Conservation (phyloP, 1,140 invertebrate species). For the Procambarus virginalis region DNA sequence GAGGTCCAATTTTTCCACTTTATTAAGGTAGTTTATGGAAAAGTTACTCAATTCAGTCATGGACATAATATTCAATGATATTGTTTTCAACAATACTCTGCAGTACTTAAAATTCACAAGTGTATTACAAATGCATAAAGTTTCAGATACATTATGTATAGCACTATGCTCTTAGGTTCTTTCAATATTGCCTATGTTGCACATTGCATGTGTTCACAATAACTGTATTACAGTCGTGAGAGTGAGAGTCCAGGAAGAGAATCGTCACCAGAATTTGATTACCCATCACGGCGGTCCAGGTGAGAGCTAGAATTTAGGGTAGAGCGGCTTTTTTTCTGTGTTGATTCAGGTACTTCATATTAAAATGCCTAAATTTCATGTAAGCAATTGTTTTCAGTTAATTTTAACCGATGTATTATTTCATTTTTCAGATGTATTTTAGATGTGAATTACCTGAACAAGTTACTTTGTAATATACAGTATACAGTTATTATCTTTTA, state of each 20-base stretch:
- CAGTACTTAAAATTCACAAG: not conserved
- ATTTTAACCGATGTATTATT: no score
- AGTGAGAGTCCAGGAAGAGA: conserved; percentile 72
- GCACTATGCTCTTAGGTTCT: conserved; percentile 13
- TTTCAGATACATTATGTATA: not conserved
- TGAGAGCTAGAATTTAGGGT: conserved; percentile 61
- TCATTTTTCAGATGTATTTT: not conserved
- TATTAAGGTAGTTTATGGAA: no score
- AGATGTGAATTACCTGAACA: not conserved
- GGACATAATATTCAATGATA: no score
- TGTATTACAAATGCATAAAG: not conserved
- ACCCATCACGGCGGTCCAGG: conserved; percentile 74
- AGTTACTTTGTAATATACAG: not conserved
- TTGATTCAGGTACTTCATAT: not conserved
- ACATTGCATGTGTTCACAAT: conserved; percentile 45
- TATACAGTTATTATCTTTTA: not conserved
- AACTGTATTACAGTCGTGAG: conserved; percentile 70
- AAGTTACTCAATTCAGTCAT: no score
- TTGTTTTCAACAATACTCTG: no score
- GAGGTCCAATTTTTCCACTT: no score
- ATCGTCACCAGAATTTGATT: conserved; percentile 75
- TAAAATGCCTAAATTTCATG: no score
- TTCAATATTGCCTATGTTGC: conserved; percentile 25
- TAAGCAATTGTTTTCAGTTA: no score
- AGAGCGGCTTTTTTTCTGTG: conserved; percentile 13